Base-by-base conservation (phyloP, 2,888 invertebrate species). In the Malachius bipustulatus region DNA sequence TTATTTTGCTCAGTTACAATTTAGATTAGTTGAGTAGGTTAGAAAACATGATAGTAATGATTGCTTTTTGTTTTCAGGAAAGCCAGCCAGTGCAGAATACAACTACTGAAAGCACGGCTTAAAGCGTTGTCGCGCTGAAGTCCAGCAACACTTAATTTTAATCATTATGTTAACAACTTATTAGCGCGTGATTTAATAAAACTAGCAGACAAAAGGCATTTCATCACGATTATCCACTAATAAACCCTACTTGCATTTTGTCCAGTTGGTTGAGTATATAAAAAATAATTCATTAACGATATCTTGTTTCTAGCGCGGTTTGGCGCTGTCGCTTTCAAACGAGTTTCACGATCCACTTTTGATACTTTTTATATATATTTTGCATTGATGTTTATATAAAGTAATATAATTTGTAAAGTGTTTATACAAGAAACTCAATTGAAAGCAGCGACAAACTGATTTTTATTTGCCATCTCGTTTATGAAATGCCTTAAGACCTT, bases 61-160 rank as follows among this genome's bases (percentile, higher is more conserved):
- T 30, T 36, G 39, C 44, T 41, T 41, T 50, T 47, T 50, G 47
- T 37, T 60, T 60, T n/a, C 60, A 70, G 68, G 69, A 69, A 44
- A 65, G 64, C 55, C 71, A 71, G 57, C 64, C 69, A 52, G 70
- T 70, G 61, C 70, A 71, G 60, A 71, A 69, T 55, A 70, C 70
- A 53, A 65, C 69, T 50, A 67, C 70, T 42, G 73, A 73, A 59
- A 72, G 71, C 67, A 69, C 67, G 60, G 72, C 71, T 64, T 72
- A 70, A n/a, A 56, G 51, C 52, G 53, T 48, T 47, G 39, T 41
- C 49, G 49, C 51, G 52, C 49, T 50, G 46, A 46, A 56, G 51
- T 51, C 51, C 48, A 51, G 47, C 50, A 49, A 42, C 46, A 44
- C 45, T 51, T 49, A 47, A 52, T 55, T 47, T 54, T 56, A 57